Base-by-base conservation (phyloP, 2,797 vertebrate genomes). In the Eupleurogrammus muticus region DNA sequence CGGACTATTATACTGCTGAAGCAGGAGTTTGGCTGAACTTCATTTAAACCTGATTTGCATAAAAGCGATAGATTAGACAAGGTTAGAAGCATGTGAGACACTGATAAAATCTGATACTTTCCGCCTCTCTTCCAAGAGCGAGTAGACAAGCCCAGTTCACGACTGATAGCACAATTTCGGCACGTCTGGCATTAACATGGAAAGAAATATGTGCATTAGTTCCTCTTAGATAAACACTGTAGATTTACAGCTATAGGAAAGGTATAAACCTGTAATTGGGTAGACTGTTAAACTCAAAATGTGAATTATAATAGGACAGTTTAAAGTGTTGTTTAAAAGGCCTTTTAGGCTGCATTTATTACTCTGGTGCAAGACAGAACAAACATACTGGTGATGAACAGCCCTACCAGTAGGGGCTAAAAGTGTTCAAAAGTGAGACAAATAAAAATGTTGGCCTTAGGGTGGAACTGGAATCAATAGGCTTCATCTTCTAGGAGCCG, bases 1-100 rank as follows among this genome's bases (percentile, higher is more conserved):
- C 61, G 54, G 21, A 55, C 34, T 38, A 53, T 70, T 49, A 28
- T 28, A 35, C 53, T 56, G 49, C 60, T 53, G 60, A 61, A 70
- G 56, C 55, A 47, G 12, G 38, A 36, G 36, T 48, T 67, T 66
- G 8, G 11, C 38, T 52, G 36, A 81, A 62, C 52, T 46, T 49
- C 7, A 46, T 63, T 62, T 74, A 47, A 77, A 70, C 50, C 11
- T n/a, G 17, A 85, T 85, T 80, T 80, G 64, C 73, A 77, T 82
- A 72, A 82, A 74, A 79, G 63, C 51, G 9, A 42, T 51, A 16
- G 11, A 42, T 58, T 23, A 55, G 52, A 57, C 46, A 67, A 57
- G 62, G 61, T 49, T 59, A 51, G 1, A 5, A 57, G 64, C 46
- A 10, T 34, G 16, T 32, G 16, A 34, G 60, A 28, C 28, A 28